phyloP scores from a whole-genome alignment of 2,888 invertebrate species.

The Chrysotoxum bicinctum region DNA sequence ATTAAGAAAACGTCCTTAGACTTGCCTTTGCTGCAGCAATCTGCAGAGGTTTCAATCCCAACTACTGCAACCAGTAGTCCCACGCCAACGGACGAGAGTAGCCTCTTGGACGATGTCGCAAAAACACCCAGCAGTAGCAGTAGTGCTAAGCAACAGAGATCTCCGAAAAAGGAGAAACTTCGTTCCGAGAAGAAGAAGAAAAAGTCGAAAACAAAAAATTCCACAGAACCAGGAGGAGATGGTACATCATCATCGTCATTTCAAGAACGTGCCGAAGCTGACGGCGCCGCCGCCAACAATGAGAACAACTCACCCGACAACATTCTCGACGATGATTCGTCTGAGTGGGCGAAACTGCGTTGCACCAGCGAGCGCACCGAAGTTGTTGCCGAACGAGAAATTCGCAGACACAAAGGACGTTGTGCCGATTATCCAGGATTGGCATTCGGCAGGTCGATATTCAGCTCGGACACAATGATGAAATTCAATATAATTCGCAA shows the following conservation, averaged over 20 bases:
- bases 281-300: slow-evolving; percentile 80
- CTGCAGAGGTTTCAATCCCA: slow-evolving; percentile 68
- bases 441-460: slow-evolving; percentile 94
- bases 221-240: slow-evolving; percentile 64
- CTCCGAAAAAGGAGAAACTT: slow-evolving; percentile 63
- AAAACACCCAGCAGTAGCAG: slow-evolving; percentile 62
- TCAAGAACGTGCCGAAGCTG: slow-evolving; percentile 75
- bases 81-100: slow-evolving; percentile 80
- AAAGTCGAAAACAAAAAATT: slow-evolving; percentile 75
- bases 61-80: slow-evolving; percentile 80
- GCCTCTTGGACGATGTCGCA: slow-evolving; percentile 77
- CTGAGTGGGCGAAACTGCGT: slow-evolving; percentile 91
- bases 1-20: slow-evolving; percentile 75
- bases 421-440: slow-evolving; percentile 96
- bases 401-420: slow-evolving; percentile 87
- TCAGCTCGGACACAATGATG: slow-evolving; percentile 98
- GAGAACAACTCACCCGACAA: slow-evolving; percentile 78
- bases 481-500: slow-evolving; percentile 98
- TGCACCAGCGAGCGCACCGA: slow-evolving; percentile 95
- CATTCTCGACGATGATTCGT: slow-evolving; percentile 86
- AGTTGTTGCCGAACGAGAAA: slow-evolving; percentile 92
- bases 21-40: slow-evolving; percentile 78
- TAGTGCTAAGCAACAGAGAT: slow-evolving; percentile 68
- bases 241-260: slow-evolving; percentile 7
- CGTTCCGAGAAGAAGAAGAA: slow-evolving; percentile 74